Conservation (phyloP, 1,140 invertebrate species). For the Macrocentrus cingulum region DNA sequence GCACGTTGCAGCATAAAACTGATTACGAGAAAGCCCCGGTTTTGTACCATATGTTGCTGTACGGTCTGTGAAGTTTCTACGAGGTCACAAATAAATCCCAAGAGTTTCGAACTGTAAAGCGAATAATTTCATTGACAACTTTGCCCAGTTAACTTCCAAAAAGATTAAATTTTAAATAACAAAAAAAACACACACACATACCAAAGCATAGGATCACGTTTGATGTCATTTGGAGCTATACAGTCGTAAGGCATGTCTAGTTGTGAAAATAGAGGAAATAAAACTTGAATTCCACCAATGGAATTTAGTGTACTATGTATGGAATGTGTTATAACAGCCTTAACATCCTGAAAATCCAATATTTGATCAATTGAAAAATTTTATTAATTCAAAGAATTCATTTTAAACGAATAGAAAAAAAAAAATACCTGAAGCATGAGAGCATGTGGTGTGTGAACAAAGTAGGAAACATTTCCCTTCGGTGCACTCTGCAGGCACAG, state of each 20-base stretch:
- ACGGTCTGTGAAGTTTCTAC: slow-evolving; percentile 95
- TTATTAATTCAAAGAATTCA: too few relatives aligned
- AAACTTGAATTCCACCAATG: slow-evolving; percentile 97
- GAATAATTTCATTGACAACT: slow-evolving; percentile 15
- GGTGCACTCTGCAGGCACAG: slow-evolving; percentile 96
- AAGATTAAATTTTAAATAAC: background rate
- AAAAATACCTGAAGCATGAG: slow-evolving; percentile 91
- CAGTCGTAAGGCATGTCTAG: slow-evolving; percentile 89
- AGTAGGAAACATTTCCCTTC: slow-evolving; percentile 95
- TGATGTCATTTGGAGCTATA: slow-evolving; percentile 70
- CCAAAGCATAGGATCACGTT: slow-evolving; percentile 85
- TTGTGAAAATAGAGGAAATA: slow-evolving; percentile 98
- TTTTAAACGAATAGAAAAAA: slow-evolving; percentile 9
- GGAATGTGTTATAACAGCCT: slow-evolving; percentile 97
- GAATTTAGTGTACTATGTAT: slow-evolving; percentile 99
- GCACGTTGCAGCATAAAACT: slow-evolving; percentile 95
- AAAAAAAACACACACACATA: slow-evolving; percentile 45
- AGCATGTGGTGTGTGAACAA: slow-evolving; percentile 98
- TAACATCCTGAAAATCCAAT: slow-evolving; percentile 81
- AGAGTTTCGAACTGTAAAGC: slow-evolving; percentile 84
- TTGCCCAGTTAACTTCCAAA: slow-evolving; percentile 6
- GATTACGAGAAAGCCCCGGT: slow-evolving; percentile 96
- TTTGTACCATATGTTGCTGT: slow-evolving; percentile 99
- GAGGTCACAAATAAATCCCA: slow-evolving; percentile 96
- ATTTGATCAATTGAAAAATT: slow-evolving; percentile 11